Conservation (phyloP, 2,888 invertebrate genomes). For the Eupithecia inturbata region DNA sequence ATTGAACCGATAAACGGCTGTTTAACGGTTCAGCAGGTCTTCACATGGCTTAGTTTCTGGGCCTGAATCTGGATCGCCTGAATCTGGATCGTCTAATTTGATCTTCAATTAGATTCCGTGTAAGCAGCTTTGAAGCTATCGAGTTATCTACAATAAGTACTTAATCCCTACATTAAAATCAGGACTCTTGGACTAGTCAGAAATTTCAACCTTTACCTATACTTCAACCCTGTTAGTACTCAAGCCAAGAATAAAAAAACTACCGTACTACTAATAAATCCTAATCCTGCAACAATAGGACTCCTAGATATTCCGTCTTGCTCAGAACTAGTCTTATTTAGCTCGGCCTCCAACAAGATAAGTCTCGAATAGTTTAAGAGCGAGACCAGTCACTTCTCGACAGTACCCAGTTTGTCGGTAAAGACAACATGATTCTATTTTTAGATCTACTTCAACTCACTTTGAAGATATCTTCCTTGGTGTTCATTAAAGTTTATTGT, state of each 20-base stretch:
- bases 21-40: conserved; percentile 48
- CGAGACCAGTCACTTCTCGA: conserved; percentile 27
- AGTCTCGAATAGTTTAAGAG: conserved; percentile 26
- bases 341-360: conserved; percentile 7
- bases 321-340: not conserved
- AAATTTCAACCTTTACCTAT: no score
- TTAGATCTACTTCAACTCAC: conserved; percentile 22
- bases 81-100: conserved; percentile 8
- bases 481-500: conserved; percentile 15
- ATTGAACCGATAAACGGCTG: conserved; percentile 51
- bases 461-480: conserved; percentile 25
- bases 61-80: conserved; percentile 28
- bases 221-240: no score
- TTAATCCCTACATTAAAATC: not conserved
- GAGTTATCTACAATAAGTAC: not conserved
- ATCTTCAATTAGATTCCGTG: conserved; percentile 2
- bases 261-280: not conserved
- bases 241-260: no score
- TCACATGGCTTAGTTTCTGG: conserved; percentile 31
- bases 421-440: conserved; percentile 39
- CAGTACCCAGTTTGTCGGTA: conserved; percentile 31
- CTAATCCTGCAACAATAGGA: not conserved
- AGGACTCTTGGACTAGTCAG: no score
- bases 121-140: not conserved
- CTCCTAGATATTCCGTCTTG: not conserved